Evolutionary conservation across 2,113 vertebrate genomes (phyloP).

Genomic region (Ovis canadensis): DNA sequence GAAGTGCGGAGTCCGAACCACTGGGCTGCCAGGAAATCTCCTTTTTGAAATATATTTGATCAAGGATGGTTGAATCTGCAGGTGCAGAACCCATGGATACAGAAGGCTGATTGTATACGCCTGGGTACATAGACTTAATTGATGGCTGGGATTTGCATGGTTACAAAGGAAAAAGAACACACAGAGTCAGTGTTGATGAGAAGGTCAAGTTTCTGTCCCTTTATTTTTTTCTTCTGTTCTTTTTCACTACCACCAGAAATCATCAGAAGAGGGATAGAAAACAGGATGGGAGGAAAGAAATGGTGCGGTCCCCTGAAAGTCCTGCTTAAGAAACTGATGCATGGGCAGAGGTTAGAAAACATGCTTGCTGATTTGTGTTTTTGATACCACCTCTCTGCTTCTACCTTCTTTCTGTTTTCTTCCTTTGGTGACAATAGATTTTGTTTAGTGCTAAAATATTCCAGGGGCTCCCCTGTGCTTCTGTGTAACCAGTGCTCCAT

Average conservation of each 20-base stretch:
- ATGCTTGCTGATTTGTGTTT: not conserved
- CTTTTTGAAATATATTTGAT: not conserved
- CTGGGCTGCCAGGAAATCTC: not conserved
- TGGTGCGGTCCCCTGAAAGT: not conserved
- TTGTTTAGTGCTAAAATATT: not conserved
- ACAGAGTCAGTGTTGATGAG: not conserved
- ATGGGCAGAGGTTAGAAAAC: not conserved
- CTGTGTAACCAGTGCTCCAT: too few relatives aligned
- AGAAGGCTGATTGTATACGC: not conserved
- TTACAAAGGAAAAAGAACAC: not conserved
- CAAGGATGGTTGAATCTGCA: not conserved
- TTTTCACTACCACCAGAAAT: not conserved
- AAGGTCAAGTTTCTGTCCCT: not conserved
- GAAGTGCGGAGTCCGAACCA: rapidly evolving
- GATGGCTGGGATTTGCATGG: not conserved
- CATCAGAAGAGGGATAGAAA: not conserved
- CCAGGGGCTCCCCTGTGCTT: not conserved
- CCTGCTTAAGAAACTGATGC: not conserved
- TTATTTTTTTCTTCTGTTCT: not conserved
- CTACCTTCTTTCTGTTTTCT: not conserved
- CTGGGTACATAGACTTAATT: not conserved
- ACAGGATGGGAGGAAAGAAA: not conserved
- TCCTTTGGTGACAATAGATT: not conserved
- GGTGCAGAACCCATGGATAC: too few relatives aligned
- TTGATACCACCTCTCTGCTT: not conserved